These are phyloP conservation scores for Sialis fuliginosa DNA, from an alignment of 2,888 invertebrate species.

Conservation along the genomic window DNA sequence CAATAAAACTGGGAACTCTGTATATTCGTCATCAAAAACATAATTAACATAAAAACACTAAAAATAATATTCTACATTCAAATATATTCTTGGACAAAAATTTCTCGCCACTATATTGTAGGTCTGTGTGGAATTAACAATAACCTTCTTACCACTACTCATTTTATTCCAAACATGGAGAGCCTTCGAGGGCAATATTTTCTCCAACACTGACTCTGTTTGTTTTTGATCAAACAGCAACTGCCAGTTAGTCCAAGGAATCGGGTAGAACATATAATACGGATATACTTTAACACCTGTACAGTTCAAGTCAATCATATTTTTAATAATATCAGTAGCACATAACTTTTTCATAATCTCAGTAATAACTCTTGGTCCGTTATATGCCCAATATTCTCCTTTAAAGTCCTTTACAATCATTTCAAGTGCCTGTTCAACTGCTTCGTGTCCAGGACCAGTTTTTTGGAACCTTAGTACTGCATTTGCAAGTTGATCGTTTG, in stretches of 20 bases:
- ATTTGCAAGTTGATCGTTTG: conserved; percentile 37
- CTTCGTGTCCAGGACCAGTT: conserved; percentile 32
- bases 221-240: conserved; percentile 35
- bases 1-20: too few relatives aligned
- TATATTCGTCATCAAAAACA: too few relatives aligned
- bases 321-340: conserved; percentile 26
- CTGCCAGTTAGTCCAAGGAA: conserved; percentile 39
- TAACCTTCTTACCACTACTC: conserved; percentile 24
- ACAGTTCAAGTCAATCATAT: conserved; percentile 35
- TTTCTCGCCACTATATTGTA: conserved; percentile 29
- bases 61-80: conserved; percentile 14
- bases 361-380: conserved; percentile 50
- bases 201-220: conserved; percentile 21
- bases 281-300: conserved; percentile 44
- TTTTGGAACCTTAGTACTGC: conserved; percentile 45
- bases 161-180: conserved; percentile 41
- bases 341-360: conserved; percentile 40
- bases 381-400: conserved; percentile 39
- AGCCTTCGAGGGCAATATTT: conserved; percentile 24
- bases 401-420: conserved; percentile 33
- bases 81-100: conserved; percentile 30
- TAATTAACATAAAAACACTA: conserved; percentile 1
- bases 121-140: conserved; percentile 27
- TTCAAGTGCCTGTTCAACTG: conserved; percentile 35
- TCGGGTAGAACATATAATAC: conserved; percentile 46